These are phyloP conservation scores for Pyrgus malvae DNA, from an alignment of 2,888 invertebrate genomes.

Conservation along the genomic window DNA sequence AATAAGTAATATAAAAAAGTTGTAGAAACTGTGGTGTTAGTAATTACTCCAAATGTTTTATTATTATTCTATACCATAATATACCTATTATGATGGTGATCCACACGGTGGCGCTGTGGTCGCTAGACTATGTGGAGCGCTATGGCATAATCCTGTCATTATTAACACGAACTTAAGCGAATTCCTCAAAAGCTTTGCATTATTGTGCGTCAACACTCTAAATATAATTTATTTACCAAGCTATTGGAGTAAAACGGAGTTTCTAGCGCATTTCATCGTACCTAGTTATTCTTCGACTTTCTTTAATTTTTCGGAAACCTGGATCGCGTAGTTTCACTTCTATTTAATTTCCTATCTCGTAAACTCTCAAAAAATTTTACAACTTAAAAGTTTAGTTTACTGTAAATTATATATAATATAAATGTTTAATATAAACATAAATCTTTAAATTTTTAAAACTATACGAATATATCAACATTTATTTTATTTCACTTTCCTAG, in stretches of 20 bases:
- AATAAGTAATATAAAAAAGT: no score
- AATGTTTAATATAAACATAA: no score
- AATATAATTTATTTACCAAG: neutral
- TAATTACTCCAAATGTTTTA: no score
- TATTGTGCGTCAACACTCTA: slow-evolving; percentile 7
- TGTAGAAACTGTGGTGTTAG: no score
- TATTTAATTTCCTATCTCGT: neutral
- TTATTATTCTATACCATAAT: no score
- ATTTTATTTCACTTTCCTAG: no score
- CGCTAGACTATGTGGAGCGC: slow-evolving; percentile 32
- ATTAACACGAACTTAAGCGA: slow-evolving; percentile 10
- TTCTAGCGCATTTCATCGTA: neutral
- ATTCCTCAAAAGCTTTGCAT: slow-evolving; percentile 6
- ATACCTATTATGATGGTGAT: no score
- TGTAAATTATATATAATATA: no score
- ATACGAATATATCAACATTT: no score
- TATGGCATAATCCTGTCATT: slow-evolving; percentile 36
- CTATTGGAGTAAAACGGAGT: neutral
- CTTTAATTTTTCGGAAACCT: neutral
- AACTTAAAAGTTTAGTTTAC: no score
- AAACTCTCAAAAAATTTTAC: neutral
- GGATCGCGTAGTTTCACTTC: no score
- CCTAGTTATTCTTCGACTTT: neutral
- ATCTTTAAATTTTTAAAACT: no score
- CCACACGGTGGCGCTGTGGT: slow-evolving; percentile 24